Conservation (phyloP, 2,113 vertebrate genomes). For the Equus przewalskii region DNA sequence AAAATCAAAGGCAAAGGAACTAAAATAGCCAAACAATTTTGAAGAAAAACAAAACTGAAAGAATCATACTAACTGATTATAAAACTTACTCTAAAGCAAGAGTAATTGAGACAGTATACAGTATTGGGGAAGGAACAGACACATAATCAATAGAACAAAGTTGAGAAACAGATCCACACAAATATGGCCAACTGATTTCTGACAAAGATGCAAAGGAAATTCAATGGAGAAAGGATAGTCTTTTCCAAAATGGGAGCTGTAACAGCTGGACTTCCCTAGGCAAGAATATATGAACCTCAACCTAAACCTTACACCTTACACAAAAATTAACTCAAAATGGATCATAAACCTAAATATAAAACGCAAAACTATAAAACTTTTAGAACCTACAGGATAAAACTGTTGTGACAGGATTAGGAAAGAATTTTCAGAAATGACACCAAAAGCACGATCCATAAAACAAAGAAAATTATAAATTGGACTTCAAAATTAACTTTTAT, state of each 20-base stretch:
- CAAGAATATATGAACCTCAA: not conserved
- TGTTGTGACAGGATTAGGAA: not conserved
- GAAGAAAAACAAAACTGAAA: not conserved
- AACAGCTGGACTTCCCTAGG: not conserved
- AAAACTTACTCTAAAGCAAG: constrained; percentile 1
- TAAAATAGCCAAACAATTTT: not conserved
- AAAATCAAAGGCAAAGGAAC: not conserved
- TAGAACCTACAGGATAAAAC: constrained; percentile 5
- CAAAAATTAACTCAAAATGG: not conserved
- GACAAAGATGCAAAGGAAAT: not conserved
- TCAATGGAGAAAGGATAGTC: not conserved
- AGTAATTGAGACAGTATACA: not conserved
- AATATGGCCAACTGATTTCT: not conserved
- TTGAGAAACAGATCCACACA: not conserved
- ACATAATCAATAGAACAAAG: not conserved
- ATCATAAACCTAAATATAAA: not conserved
- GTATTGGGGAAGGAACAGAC: not conserved
- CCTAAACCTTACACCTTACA: not conserved
- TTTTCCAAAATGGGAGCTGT: not conserved
- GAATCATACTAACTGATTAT: not conserved
- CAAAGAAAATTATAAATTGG: not conserved
- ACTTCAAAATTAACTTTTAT: constrained; percentile 29
- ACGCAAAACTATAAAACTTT: not conserved
- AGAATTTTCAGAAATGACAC: not conserved
- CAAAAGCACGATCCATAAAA: not conserved